phyloP scores from a whole-genome alignment of 1,140 invertebrate species.

The Hermetia illucens region DNA sequence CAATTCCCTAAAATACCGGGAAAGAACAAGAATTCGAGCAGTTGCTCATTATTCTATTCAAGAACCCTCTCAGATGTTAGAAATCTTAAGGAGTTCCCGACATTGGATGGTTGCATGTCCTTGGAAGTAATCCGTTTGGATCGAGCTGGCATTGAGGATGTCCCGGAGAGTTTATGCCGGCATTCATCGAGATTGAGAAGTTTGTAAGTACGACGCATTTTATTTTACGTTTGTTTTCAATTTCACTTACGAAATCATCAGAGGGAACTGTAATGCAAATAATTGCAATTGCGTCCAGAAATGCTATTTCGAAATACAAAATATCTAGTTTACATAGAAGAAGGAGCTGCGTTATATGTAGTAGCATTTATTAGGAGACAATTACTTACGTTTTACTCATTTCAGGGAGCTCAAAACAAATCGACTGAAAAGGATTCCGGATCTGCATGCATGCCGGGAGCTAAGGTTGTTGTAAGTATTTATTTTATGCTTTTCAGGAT shows the following conservation, averaged over 20 bases:
- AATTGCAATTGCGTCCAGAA: neutral
- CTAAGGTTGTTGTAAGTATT: constrained; percentile 79
- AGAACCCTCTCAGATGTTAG: constrained; percentile 78
- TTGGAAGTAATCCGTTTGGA: constrained; percentile 71
- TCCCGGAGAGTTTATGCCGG: constrained; percentile 62
- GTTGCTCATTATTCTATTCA: constrained; percentile 10
- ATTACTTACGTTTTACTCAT: too few relatives aligned
- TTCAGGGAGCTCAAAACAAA: constrained; percentile 76
- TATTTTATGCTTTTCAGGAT: too few relatives aligned
- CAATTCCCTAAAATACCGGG: neutral
- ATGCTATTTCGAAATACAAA: neutral
- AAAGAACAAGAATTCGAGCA: constrained; percentile 5
- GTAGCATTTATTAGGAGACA: too few relatives aligned
- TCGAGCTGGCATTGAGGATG: constrained; percentile 52
- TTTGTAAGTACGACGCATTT: constrained; percentile 50
- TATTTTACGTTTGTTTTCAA: constrained; percentile 7
- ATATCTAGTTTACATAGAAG: too few relatives aligned
- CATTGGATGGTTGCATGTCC: constrained; percentile 58
- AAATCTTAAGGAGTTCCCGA: constrained; percentile 62
- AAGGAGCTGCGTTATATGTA: too few relatives aligned
- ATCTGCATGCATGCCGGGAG: constrained; percentile 55
- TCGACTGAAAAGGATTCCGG: constrained; percentile 50
- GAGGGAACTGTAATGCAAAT: neutral
- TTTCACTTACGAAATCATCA: constrained; percentile 6
- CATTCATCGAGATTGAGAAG: constrained; percentile 65